These are phyloP conservation scores for Protophormia terraenovae DNA, from an alignment of 2,888 invertebrate species.

Conservation along the genomic window DNA sequence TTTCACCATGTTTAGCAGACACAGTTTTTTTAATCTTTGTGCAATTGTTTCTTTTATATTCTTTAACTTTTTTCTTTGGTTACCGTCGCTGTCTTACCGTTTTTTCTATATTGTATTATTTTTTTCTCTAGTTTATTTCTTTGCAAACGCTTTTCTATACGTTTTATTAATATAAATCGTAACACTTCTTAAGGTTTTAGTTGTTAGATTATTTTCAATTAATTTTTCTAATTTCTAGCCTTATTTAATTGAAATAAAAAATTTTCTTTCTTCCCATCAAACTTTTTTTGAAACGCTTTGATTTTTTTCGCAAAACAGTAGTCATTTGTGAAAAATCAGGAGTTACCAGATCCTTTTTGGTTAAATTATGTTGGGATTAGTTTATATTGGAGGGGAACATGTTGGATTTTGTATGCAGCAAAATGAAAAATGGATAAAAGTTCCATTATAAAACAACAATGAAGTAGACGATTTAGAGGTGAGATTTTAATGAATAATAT, in stretches of 20 bases:
- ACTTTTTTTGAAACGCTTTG: conserved; percentile 63
- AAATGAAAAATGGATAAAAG: neutral
- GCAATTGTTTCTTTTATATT: conserved; percentile 7
- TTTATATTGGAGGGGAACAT: neutral
- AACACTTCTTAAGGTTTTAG: neutral
- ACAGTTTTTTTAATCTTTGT: neutral
- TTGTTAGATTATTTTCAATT: neutral
- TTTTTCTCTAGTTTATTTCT: neutral
- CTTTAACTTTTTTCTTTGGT: neutral
- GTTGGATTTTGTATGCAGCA: neutral
- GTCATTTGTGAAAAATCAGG: conserved; percentile 37
- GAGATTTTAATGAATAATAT: neutral
- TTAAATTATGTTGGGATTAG: neutral
- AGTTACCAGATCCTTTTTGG: conserved; percentile 38
- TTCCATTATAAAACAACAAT: neutral
- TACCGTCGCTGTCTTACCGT: conserved; percentile 47
- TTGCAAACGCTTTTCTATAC: neutral
- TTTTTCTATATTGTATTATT: conserved; percentile 40
- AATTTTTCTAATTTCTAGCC: neutral
- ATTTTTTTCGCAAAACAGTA: conserved; percentile 65
- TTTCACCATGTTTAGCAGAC: conserved; percentile 4
- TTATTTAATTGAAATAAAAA: conserved; percentile 32
- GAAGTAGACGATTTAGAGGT: neutral
- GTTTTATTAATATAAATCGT: neutral
- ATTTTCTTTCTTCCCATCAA: conserved; percentile 48